A percentile compares a stretch with the other conserved stretches of the same genome.
Conservation (phyloP, 2,797 vertebrate genomes). For the Hapalemur alaotrensis region DNA sequence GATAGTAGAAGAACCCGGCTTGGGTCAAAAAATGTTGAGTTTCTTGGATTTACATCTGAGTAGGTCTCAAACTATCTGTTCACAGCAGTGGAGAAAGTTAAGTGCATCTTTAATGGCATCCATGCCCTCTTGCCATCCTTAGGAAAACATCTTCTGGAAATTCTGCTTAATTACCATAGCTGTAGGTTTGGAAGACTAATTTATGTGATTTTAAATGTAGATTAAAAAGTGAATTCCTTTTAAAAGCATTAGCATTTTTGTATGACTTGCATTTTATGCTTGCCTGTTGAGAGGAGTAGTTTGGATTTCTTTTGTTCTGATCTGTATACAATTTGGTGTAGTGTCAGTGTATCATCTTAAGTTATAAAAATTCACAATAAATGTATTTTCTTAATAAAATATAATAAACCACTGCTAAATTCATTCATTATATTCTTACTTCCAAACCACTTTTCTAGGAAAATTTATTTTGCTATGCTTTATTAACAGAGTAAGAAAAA, state of each 20-base stretch:
- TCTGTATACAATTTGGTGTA: neutral
- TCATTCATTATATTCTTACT: neutral
- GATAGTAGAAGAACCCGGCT: neutral
- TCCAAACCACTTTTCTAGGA: neutral
- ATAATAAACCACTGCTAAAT: neutral
- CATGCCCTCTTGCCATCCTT: neutral
- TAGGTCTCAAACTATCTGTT: neutral
- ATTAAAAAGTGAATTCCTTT: slow-evolving; percentile 47
- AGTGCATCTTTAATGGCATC: neutral
- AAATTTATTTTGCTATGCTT: neutral
- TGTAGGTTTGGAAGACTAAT: slow-evolving; percentile 3
- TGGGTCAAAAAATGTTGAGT: neutral
- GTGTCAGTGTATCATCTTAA: neutral
- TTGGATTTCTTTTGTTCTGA: neutral
- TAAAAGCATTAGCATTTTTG: neutral
- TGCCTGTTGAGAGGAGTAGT: neutral
- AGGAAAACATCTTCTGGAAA: neutral
- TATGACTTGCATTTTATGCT: slow-evolving; percentile 6
- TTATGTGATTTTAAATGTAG: slow-evolving; percentile 23
- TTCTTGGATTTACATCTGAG: neutral
- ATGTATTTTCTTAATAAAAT: slow-evolving; percentile 26
- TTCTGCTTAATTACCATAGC: neutral
- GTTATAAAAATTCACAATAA: slow-evolving; percentile 4
- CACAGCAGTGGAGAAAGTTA: neutral
- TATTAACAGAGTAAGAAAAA: slow-evolving; percentile 23